These are phyloP conservation scores for Agrypnia vestita DNA, from an alignment of 1,140 invertebrate genomes.

Conservation along the genomic window DNA sequence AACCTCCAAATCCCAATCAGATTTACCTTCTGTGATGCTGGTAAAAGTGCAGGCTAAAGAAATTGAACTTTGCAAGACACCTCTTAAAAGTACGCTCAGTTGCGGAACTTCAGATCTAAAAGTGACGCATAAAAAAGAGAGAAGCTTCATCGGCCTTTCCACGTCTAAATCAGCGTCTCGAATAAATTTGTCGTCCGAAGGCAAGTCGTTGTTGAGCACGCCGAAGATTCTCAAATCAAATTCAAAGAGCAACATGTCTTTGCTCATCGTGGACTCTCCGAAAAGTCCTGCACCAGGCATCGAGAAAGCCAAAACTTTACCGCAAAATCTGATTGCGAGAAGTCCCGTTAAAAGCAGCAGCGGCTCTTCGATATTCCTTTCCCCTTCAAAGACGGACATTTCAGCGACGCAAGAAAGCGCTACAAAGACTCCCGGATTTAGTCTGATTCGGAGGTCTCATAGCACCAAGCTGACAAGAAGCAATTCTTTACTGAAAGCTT, in stretches of 20 bases:
- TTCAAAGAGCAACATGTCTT: slow-evolving; percentile 69
- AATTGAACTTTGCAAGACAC: slow-evolving; percentile 57
- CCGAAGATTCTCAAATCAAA: slow-evolving; percentile 63
- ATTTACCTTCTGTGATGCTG: slow-evolving; percentile 44
- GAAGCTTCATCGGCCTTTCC: slow-evolving; percentile 62
- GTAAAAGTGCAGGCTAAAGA: slow-evolving; percentile 57
- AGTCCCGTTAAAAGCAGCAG: slow-evolving; percentile 69
- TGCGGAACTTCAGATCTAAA: slow-evolving; percentile 52
- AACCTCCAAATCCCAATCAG: slow-evolving; percentile 41
- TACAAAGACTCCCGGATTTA: slow-evolving; percentile 73
- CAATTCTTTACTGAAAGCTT: slow-evolving; percentile 72
- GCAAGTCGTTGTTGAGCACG: slow-evolving; percentile 43
- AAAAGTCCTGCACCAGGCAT: slow-evolving; percentile 67
- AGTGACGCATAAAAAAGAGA: slow-evolving; percentile 65
- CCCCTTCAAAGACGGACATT: slow-evolving; percentile 63
- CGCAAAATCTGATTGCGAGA: slow-evolving; percentile 71
- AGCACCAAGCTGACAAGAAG: slow-evolving; percentile 82
- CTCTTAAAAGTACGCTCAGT: slow-evolving; percentile 51
- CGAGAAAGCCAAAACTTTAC: slow-evolving; percentile 75
- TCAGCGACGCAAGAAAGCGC: slow-evolving; percentile 64
- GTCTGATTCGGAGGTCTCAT: slow-evolving; percentile 79
- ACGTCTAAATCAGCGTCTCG: slow-evolving; percentile 59
- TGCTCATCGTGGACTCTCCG: slow-evolving; percentile 67
- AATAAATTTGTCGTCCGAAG: slow-evolving; percentile 63
- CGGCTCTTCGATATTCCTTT: slow-evolving; percentile 68